A percentile compares a stretch with the other conserved stretches of the same genome.
phyloP scores from a whole-genome alignment of 2,113 vertebrate genomes.

The Madoqua kirkii region DNA sequence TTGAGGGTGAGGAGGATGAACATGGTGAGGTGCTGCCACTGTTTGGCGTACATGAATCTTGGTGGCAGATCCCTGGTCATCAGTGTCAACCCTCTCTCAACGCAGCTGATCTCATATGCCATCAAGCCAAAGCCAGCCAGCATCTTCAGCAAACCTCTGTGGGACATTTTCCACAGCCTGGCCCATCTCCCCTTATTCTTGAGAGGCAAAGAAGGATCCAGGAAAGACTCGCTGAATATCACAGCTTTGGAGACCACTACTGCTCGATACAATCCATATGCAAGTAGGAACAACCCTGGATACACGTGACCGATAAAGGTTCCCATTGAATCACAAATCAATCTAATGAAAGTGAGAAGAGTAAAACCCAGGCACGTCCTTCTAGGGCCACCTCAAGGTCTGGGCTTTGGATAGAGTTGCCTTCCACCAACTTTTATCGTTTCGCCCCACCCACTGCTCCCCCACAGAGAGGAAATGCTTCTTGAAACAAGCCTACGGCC shows the following conservation, averaged over 20 bases:
- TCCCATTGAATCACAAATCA: slow-evolving; percentile 8
- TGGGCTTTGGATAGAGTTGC: not conserved
- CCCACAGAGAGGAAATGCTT: slow-evolving; percentile 36
- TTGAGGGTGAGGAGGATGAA: slow-evolving; percentile 46
- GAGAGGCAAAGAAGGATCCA: not conserved
- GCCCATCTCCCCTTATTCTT: slow-evolving; percentile 26
- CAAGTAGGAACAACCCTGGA: slow-evolving; percentile 50
- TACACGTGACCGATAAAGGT: slow-evolving; percentile 50
- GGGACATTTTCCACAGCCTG: slow-evolving; percentile 15
- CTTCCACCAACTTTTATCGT: slow-evolving; percentile 42
- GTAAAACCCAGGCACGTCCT: not conserved
- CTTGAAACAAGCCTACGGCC: slow-evolving; percentile 25
- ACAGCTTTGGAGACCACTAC: slow-evolving; percentile 16
- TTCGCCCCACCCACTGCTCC: not conserved
- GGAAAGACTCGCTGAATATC: slow-evolving; percentile 5
- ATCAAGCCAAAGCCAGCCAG: not conserved
- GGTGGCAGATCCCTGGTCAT: slow-evolving; percentile 20
- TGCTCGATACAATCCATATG: slow-evolving; percentile 43
- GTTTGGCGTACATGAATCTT: slow-evolving; percentile 20
- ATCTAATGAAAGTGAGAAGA: not conserved
- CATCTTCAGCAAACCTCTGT: slow-evolving; percentile 32
- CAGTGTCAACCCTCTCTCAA: not conserved
- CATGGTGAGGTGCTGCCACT: slow-evolving; percentile 67
- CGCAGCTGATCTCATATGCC: not conserved
- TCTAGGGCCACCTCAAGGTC: not conserved